These are phyloP conservation scores for Sternarchorhynchus goeldii DNA, from an alignment of 2,797 vertebrate genomes.

Conservation along the genomic window DNA sequence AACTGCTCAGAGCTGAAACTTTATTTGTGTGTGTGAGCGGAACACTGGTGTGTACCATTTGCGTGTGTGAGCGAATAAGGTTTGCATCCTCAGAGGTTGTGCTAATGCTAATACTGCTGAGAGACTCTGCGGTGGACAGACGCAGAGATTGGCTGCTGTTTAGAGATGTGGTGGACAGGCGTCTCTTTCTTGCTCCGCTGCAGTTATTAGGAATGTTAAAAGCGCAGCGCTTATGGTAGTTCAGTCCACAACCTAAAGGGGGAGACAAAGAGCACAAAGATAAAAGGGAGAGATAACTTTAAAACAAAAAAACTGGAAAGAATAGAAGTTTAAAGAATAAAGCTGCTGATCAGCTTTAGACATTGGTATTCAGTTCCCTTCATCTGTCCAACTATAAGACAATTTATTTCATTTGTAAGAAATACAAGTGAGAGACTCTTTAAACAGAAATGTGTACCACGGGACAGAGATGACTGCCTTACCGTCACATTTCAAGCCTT, in stretches of 20 bases:
- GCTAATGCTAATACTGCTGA: constrained; percentile 70
- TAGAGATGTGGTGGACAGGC: constrained; percentile 86
- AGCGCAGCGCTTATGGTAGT: constrained; percentile 93
- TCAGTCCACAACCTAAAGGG: constrained; percentile 86
- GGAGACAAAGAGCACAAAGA: constrained; percentile 53
- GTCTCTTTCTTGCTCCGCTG: constrained; percentile 85
- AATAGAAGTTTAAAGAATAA: no score
- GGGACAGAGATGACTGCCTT: constrained; percentile 49
- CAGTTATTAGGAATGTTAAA: constrained; percentile 96
- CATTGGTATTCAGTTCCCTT: background rate
- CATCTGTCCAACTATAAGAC: background rate
- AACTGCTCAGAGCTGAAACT: background rate
- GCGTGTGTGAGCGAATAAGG: constrained; percentile 78
- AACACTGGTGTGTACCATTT: constrained; percentile 66
- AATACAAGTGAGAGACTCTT: background rate
- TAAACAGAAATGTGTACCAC: background rate
- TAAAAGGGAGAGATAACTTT: background rate
- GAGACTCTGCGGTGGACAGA: constrained; percentile 80
- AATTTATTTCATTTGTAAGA: background rate
- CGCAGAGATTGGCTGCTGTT: constrained; percentile 84
- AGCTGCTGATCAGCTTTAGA: background rate
- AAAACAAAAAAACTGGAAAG: no score
- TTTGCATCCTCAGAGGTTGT: constrained; percentile 72
- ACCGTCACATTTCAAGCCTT: constrained; percentile 94
- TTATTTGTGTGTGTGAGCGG: background rate